Percentiles rank a stretch among this genome's conserved stretches.
Evolutionary conservation across 2,797 vertebrate species (phyloP).

Genomic region (Synaphobranchus kaupii): DNA sequence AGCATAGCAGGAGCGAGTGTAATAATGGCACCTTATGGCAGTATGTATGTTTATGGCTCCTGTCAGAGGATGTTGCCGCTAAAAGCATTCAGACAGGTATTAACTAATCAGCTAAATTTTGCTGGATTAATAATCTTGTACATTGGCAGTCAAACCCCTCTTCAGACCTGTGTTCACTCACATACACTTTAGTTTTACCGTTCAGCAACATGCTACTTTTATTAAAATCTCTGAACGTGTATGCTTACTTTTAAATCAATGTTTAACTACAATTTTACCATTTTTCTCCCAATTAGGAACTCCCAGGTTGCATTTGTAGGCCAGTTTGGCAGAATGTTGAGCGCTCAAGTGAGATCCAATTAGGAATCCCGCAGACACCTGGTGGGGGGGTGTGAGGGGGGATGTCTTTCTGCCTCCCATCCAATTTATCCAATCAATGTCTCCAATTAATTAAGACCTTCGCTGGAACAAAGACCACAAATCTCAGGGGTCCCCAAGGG

Average conservation of each 20-base stretch:
- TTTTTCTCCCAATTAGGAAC: too few relatives aligned
- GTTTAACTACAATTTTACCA: not conserved
- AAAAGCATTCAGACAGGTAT: not conserved
- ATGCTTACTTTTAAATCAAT: not conserved
- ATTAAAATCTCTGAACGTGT: too few relatives aligned
- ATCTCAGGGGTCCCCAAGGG: not conserved
- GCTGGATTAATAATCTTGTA: constrained; percentile 21
- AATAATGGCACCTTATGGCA: too few relatives aligned
- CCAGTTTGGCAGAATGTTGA: too few relatives aligned
- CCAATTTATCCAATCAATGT: not conserved
- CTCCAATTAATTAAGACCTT: not conserved
- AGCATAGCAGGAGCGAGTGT: too few relatives aligned
- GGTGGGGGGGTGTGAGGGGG: too few relatives aligned
- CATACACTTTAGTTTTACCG: not conserved
- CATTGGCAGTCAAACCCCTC: not conserved
- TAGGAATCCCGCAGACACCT: not conserved
- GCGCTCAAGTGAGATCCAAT: too few relatives aligned
- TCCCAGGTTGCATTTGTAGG: too few relatives aligned
- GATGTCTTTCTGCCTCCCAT: not conserved
- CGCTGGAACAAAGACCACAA: not conserved
- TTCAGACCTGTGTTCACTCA: not conserved
- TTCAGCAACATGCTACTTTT: not conserved
- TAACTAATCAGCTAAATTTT: constrained; percentile 8
- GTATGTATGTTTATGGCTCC: constrained; percentile 20
- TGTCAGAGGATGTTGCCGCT: not conserved